Base-by-base conservation (phyloP, 2,888 invertebrate species). In the Epiperipatus broadwayi region DNA sequence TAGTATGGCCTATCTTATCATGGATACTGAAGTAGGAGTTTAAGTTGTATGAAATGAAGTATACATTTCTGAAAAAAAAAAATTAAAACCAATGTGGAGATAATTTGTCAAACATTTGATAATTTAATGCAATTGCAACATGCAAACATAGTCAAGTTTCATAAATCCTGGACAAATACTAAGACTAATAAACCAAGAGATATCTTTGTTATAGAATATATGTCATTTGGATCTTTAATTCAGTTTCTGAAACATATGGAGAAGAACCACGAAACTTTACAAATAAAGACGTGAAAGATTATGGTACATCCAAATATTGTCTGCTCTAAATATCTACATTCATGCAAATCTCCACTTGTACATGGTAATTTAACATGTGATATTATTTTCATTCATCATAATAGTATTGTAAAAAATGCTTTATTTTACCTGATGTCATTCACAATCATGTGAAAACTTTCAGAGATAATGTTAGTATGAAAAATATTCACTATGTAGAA, bases 371-470 rank as follows among this genome's bases (percentile, higher is more conserved):
- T 99, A 62, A 91, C 93, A 63, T 95, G 93, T 72, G 95, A 97
- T 73, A 95, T 95, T 60, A 93, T 97, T 70, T 99, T 97, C 74
- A 95, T 97, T 67, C 97, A 97, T 68, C 95, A 97, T 73, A 97
- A 97, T 72, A 97, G 97, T 55, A 80, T 97, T 63, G 91, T 99
- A 63, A 97, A 97, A 72, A 99, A 99, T 65, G 95, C 97, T 63
- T 93, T 93, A 66, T n/a, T n/a, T n/a, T n/a, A n/a, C n/a, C n/a
- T n/a, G n/a, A n/a, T n/a, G n/a, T n/a, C n/a, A n/a, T n/a, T n/a
- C n/a, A n/a, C n/a, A n/a, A n/a, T n/a, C n/a, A n/a, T n/a, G n/a
- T n/a, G n/a, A n/a, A n/a, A n/a, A n/a, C n/a, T n/a, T n/a, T n/a
- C n/a, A n/a, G n/a, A n/a, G n/a, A n/a, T n/a, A n/a, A n/a, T n/a